Percentiles rank a stretch among this genome's conserved stretches.
phyloP scores from a whole-genome alignment of 1,140 invertebrate genomes.

The Linepithema humile region DNA sequence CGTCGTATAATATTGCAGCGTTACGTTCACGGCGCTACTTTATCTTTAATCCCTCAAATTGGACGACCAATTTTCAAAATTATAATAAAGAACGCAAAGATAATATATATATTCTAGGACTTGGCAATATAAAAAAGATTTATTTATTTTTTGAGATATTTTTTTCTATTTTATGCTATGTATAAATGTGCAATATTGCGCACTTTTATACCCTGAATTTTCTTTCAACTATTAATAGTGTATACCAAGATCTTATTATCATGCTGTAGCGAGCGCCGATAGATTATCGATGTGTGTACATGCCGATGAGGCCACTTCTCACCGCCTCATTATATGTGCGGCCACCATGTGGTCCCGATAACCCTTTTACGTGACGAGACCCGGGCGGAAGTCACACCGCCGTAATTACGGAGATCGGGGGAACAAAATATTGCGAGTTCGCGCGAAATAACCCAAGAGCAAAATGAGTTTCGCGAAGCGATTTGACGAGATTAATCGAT shows the following conservation, averaged over 20 bases:
- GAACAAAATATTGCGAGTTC: constrained; percentile 29
- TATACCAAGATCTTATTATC: constrained; percentile 29
- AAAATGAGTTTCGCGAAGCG: constrained; percentile 37
- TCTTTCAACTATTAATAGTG: background rate
- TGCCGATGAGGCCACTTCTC: constrained; percentile 30
- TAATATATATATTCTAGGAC: background rate
- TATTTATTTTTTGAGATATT: background rate
- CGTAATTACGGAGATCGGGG: constrained; percentile 17
- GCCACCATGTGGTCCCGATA: constrained; percentile 1
- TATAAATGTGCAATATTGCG: background rate
- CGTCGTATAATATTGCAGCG: background rate
- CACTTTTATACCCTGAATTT: background rate
- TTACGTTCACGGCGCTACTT: background rate
- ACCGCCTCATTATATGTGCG: constrained; percentile 36
- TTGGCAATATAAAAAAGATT: background rate
- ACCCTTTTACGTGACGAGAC: constrained; percentile 40
- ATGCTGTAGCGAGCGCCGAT: background rate
- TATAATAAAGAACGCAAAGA: background rate
- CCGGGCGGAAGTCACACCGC: constrained; percentile 3
- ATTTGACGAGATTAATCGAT: constrained; percentile 57
- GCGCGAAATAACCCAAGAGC: constrained; percentile 13
- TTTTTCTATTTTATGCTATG: background rate
- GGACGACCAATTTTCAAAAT: background rate
- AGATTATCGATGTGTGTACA: constrained; percentile 26
- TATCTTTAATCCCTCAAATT: background rate